A percentile compares a stretch with the other conserved stretches of the same genome.
Conservation (phyloP, 2,888 invertebrate species). For the Ceramica pisi region DNA sequence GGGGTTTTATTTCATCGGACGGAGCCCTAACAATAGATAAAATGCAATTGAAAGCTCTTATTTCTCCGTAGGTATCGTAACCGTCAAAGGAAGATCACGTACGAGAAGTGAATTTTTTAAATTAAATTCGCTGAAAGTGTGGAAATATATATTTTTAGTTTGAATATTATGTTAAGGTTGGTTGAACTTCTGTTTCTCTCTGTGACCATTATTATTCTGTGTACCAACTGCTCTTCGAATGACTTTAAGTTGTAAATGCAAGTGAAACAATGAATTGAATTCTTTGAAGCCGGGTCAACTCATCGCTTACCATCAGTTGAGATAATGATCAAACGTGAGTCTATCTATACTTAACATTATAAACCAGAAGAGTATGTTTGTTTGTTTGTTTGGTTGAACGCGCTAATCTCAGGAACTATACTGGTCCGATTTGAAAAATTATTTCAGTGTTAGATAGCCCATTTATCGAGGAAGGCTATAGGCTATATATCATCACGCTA, state of each 20-base stretch:
- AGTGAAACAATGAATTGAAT: too few relatives aligned
- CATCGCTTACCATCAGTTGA: too few relatives aligned
- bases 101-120: conserved; percentile 29
- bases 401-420: too few relatives aligned
- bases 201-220: not conserved
- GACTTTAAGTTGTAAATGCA: not conserved
- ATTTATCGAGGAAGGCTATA: too few relatives aligned
- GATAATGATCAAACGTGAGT: too few relatives aligned
- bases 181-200: not conserved
- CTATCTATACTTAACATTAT: too few relatives aligned
- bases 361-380: too few relatives aligned
- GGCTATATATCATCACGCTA: too few relatives aligned
- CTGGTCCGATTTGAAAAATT: too few relatives aligned
- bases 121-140: conserved; percentile 32
- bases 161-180: not conserved
- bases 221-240: not conserved
- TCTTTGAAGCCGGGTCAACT: too few relatives aligned
- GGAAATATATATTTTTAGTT: not conserved
- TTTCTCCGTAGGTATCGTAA: conserved; percentile 1
- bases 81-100: conserved; percentile 23
- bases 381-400: too few relatives aligned
- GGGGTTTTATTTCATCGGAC: conserved; percentile 2
- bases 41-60: conserved; percentile 8
- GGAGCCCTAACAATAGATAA: not conserved
- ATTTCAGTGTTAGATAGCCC: too few relatives aligned